Evolutionary conservation across 2,888 invertebrate genomes (phyloP), one percentile per base, ranked within the genome.

Genomic region (Lasioglossum figueresi): DNA sequence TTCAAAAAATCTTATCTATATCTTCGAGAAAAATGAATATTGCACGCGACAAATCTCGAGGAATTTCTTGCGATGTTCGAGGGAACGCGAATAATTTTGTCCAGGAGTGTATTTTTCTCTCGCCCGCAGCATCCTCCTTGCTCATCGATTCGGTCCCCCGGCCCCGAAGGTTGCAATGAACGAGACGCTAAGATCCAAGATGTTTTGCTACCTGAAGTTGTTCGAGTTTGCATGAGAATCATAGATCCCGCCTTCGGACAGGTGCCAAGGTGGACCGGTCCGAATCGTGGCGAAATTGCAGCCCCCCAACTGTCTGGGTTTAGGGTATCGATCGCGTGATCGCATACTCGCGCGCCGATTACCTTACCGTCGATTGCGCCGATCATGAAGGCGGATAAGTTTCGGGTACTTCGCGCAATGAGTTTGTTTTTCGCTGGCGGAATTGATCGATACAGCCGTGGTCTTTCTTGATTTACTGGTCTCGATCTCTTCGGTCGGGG

Each of bases 181-280:
- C 71, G 75, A 56, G 56, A 68, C 63, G 78, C 75, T 72, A 59
- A 68, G 56, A 63, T 70, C 52, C 3, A 63, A 2, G 23, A 48
- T 14, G 77, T 80, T 40, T 76, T 59, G 71, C 66, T 75, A 63
- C 52, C 37, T 63, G 52, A 56, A 72, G 34, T n/a, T 31, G n/a
- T 19, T 34, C 56, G 68, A 80, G 70, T 85, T 86, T 83, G 90
- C 90, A 86, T 83, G 88, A 76, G 74, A 86, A 84, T 85, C 83
- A 63, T 84, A 84, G 83, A 80, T 81, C 80, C 68, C 63, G 81
- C 71, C 80, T 73, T 59, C 40, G 79, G 83, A 86, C 89, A 86
- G 88, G 86, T 89, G 88, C 76, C 85, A 70, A 56, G 80, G 77
- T 82, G 81, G 79, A 68, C 72, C 66, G 72, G 37, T 71, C 19